Evolutionary conservation across 2,888 invertebrate genomes (phyloP).

Genomic region (Danaus chrysippus): DNA sequence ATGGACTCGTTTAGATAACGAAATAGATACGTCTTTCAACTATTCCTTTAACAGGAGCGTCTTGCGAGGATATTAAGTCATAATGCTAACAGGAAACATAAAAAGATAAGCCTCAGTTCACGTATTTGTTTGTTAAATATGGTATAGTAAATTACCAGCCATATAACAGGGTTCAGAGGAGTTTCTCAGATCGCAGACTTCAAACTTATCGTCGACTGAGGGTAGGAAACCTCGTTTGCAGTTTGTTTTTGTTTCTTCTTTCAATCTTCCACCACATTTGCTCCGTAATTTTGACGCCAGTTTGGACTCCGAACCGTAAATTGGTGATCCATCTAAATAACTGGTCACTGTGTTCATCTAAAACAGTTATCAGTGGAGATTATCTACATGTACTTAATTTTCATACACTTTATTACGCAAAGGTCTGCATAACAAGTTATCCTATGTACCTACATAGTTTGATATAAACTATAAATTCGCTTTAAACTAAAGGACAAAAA

Average conservation of each 20-base stretch:
- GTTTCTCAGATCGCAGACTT: constrained; percentile 62
- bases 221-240: constrained; percentile 59
- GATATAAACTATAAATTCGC: no score
- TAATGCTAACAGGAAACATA: no score
- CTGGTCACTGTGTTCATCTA: constrained; percentile 85
- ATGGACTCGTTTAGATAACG: no score
- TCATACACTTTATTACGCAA: no score
- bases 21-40: no score
- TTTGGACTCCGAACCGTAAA: constrained; percentile 72
- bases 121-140: no score
- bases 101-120: no score
- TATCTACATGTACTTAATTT: background rate
- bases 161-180: constrained; percentile 67
- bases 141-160: constrained; percentile 49
- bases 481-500: no score
- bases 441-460: no score
- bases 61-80: no score
- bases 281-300: constrained; percentile 58
- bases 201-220: constrained; percentile 59
- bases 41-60: no score
- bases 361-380: background rate
- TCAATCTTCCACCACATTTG: constrained; percentile 63
- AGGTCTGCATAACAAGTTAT: no score
- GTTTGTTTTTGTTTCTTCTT: constrained; percentile 48
- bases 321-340: constrained; percentile 74